Base-by-base conservation (phyloP, 1,140 invertebrate genomes). In the Ceratina australensis region DNA sequence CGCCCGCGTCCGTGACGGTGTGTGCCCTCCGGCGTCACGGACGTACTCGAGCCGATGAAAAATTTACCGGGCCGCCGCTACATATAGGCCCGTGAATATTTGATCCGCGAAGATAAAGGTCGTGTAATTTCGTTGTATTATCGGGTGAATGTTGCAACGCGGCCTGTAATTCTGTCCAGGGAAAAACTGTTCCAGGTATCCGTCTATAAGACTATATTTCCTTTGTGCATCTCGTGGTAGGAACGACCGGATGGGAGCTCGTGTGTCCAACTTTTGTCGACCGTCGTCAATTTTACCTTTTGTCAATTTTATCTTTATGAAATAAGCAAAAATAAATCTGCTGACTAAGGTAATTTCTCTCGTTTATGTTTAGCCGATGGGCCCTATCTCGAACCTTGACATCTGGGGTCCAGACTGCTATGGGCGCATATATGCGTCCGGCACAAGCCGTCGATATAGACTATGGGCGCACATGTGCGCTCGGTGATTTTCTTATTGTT, bases 101-200 rank as follows among this genome's bases (percentile, higher is more conserved):
- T 77, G 8, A 77, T 20, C 13, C 49, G 3, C 16, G 7, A 63
- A 63, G 74, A 77, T 63, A 77, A 77, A 77, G 28, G 75, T 52
- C 57, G 75, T 12, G 67, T 22, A 77, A 77, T 71, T 77, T 69
- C 22, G 28, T 63, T 54, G 8, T 56, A 77, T 77, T 77, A 77
- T 77, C 67, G 47, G 49, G 28, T 72, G 33, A 77, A 77, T 72
- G 47, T 77, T 77, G 59, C 66, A 63, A 71, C 12, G 24, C 22
- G 13, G 13, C 0, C 13, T 24, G 59, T 42, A 42, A 24, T 60
- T 75, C 33, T 12, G 13, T 47, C 0, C 8, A 12, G 16, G 8
- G 24, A 15, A 24, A 50, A 24, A 8, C 49, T n/a, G 15, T 33
- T 10, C 8, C 47, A 18, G 15, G n/a, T 61, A 61, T 47, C 47